Conservation (phyloP, 2,113 vertebrate species). For the Leuciscus idus region DNA sequence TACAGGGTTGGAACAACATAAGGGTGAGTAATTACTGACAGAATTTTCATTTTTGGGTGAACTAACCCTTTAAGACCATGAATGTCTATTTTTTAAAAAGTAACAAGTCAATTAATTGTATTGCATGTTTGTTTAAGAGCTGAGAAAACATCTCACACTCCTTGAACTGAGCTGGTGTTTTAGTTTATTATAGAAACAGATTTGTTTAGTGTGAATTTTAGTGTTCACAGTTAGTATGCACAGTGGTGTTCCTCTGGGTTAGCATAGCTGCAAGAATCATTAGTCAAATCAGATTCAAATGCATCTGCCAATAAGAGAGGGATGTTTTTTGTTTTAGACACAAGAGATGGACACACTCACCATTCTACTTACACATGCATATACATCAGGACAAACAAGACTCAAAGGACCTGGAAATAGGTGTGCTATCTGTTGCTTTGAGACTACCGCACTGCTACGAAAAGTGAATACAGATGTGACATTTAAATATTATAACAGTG, state of each 20-base stretch:
- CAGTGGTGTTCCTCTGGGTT: conserved; percentile 36
- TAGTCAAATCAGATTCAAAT: conserved; percentile 29
- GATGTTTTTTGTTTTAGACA: neutral
- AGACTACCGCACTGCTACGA: conserved; percentile 1
- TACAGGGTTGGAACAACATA: no score
- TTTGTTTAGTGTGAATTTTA: neutral
- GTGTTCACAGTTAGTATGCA: neutral
- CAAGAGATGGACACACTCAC: neutral
- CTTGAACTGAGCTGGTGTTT: neutral
- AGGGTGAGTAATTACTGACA: no score
- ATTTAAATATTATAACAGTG: conserved; percentile 42
- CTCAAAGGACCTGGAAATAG: conserved; percentile 13
- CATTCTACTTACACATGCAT: neutral
- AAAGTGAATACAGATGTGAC: conserved; percentile 39
- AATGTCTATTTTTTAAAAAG: no score
- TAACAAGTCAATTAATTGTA: neutral
- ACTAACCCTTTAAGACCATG: no score
- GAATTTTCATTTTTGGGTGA: no score
- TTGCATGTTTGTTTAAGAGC: neutral
- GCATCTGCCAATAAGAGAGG: conserved; percentile 13
- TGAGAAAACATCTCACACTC: neutral
- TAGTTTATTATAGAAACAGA: neutral
- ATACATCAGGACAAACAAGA: neutral
- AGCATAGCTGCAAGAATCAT: conserved; percentile 45
- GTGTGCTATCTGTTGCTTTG: conserved; percentile 6